Conservation (phyloP, 2,888 invertebrate genomes). For the Zygothrica quintamaculata region DNA sequence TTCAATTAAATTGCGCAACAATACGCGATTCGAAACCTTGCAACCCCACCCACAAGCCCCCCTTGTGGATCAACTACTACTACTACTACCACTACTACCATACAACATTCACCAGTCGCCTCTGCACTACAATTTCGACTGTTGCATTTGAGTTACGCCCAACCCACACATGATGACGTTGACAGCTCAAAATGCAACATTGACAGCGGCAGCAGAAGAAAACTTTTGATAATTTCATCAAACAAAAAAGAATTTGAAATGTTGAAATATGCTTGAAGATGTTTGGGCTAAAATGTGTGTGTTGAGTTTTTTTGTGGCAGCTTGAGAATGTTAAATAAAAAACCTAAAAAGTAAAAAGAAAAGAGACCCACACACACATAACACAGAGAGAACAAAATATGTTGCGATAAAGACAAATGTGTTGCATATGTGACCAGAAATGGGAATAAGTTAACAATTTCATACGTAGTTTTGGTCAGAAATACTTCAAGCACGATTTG, state of each 20-base stretch:
- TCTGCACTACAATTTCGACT: slow-evolving; percentile 16
- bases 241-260: slow-evolving; percentile 12
- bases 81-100: no score
- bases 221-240: slow-evolving; percentile 61
- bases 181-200: slow-evolving; percentile 45
- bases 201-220: slow-evolving; percentile 44
- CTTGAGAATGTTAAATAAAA: slow-evolving; percentile 35
- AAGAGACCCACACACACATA: slow-evolving; percentile 29
- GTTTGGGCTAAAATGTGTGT: neutral
- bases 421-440: slow-evolving; percentile 44
- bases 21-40: slow-evolving; percentile 29
- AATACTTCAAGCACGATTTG: slow-evolving; percentile 49
- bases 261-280: slow-evolving; percentile 4
- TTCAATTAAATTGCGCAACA: slow-evolving; percentile 68
- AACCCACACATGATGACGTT: slow-evolving; percentile 22
- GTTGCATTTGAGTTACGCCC: slow-evolving; percentile 66
- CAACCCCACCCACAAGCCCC: neutral
- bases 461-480: slow-evolving; percentile 15
- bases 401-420: slow-evolving; percentile 12
- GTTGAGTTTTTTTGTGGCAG: no score
- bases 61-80: no score
- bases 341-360: slow-evolving; percentile 33
- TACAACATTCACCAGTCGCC: no score
- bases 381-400: slow-evolving; percentile 21
- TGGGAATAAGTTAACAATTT: slow-evolving; percentile 40